These are phyloP conservation scores for Dipodomys spectabilis DNA, from an alignment of 2,113 vertebrate genomes.

Conservation along the genomic window DNA sequence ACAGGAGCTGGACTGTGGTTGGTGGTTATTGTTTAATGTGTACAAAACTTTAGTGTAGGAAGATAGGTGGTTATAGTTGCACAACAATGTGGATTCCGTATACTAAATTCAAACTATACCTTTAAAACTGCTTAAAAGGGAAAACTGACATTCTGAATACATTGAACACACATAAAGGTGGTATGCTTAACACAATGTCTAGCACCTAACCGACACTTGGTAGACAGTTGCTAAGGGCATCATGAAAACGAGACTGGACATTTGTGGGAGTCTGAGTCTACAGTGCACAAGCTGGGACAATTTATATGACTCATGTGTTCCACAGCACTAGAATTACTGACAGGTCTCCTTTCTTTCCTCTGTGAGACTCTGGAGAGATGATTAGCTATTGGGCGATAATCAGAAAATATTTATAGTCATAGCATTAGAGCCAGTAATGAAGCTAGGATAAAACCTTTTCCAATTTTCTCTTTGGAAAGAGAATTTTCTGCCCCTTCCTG, in stretches of 20 bases:
- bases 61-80: background rate
- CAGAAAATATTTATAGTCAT: background rate
- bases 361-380: background rate
- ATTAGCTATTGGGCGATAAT: background rate
- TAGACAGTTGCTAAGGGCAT: background rate
- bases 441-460: background rate
- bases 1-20: background rate
- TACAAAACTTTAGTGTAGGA: background rate
- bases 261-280: fast-evolving
- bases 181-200: background rate
- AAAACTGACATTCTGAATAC: background rate
- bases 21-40: background rate
- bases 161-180: background rate
- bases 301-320: fast-evolving
- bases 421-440: background rate
- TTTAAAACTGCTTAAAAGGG: background rate
- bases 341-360: background rate
- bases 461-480: conserved; percentile 4
- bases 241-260: background rate
- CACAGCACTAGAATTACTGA: background rate
- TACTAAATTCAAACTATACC: background rate
- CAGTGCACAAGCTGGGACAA: background rate
- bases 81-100: background rate
- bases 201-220: background rate
- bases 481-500: background rate